Base-by-base conservation (phyloP, 2,888 invertebrate genomes). In the Drosophila emarginata region DNA sequence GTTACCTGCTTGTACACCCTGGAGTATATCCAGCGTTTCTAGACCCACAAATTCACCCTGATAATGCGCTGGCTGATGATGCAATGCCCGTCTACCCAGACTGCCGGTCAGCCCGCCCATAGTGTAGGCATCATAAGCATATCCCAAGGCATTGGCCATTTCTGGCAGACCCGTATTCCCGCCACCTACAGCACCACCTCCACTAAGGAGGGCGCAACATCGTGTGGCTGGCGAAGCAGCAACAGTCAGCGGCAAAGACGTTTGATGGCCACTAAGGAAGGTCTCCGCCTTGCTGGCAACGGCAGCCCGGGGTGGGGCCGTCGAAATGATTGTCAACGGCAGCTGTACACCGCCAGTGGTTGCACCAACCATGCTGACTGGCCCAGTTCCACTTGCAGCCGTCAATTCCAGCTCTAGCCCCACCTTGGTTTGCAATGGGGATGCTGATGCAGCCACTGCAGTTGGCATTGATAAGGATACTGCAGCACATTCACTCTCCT, bases 1-100 rank as follows among this genome's bases (percentile, higher is more conserved):
- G 82, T 86, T 76, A 91, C 92, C 92, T 87, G 90, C 87, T 65
- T 91, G 89, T 71, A 92, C 89, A 63, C 91, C 92, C 69, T 92
- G 91, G 37, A 92, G 77, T 67, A 92, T 92, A 70, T 92, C 92
- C 68, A 92, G 86, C 28, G 91, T 89, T 72, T 91, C 90, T 7
- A 91, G 90, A 54, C 91, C 92, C 28, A 91, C 89, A 63, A 90
- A 91, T 63, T 91, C 91, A 26, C 79, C 75, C 26, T 76, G 67
- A 50, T 76, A 87, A 39, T 86, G 86, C 14, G 74, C 70, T 12
- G 76, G 79, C 28, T 84, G 83, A 53, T 80, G 82, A 45, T 85
- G 88, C 67, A 87, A 69, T 23, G 85, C 73, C 2, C 84, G 82
- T 7, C 77, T 77, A 51, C 84, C 81, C 71, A 90, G 72, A 64